A percentile compares a stretch with the other conserved stretches of the same genome.
These are phyloP conservation scores for Aspidoscelis tigris DNA, from an alignment of 2,113 vertebrate species.

Conservation along the genomic window DNA sequence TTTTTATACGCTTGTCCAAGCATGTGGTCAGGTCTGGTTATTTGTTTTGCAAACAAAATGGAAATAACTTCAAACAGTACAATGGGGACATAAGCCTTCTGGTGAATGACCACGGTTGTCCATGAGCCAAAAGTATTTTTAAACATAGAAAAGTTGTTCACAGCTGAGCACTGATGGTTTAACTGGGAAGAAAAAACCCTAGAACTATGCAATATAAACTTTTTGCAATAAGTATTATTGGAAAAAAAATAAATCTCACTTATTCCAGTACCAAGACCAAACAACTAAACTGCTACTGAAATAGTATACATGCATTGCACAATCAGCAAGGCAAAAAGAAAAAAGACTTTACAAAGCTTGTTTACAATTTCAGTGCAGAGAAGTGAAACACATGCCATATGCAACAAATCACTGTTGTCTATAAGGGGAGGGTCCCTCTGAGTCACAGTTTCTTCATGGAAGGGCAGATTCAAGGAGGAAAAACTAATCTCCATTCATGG, in stretches of 20 bases:
- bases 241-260: not conserved
- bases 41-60: not conserved
- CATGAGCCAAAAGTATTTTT: not conserved
- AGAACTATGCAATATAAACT: not conserved
- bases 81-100: not conserved
- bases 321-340: not conserved
- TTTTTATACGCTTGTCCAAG: not conserved
- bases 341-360: constrained; percentile 19
- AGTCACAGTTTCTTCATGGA: constrained; percentile 66
- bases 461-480: constrained; percentile 67
- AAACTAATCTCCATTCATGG: constrained; percentile 54
- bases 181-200: not conserved
- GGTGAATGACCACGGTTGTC: not conserved
- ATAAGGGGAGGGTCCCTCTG: constrained; percentile 31
- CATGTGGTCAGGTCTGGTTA: not conserved
- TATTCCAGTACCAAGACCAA: not conserved
- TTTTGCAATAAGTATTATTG: not conserved
- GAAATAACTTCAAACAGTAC: not conserved
- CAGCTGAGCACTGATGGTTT: not conserved
- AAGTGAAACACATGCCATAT: constrained; percentile 55
- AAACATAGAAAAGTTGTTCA: not conserved
- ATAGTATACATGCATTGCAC: not conserved
- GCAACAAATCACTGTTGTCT: constrained; percentile 28
- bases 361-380: constrained; percentile 41
- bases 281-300: constrained; percentile 11